These are phyloP conservation scores for Cynopterus brachyotis DNA, from an alignment of 2,113 vertebrate species.

Conservation along the genomic window DNA sequence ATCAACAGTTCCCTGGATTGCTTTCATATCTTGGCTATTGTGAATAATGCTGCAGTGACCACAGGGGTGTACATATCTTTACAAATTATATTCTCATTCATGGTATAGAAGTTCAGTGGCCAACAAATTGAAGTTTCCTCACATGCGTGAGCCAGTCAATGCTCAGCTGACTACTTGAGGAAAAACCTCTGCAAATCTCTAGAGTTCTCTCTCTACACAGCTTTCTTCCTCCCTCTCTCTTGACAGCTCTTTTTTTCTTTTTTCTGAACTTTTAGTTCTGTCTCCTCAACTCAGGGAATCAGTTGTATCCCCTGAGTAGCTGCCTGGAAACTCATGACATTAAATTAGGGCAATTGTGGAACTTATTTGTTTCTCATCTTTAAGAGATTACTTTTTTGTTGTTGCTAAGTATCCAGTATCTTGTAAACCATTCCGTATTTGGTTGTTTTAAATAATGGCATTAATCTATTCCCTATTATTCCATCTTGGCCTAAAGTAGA, in stretches of 20 bases:
- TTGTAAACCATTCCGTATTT: background rate
- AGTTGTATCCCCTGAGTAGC: background rate
- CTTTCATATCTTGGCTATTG: too few species aligned
- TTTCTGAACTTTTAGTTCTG: background rate
- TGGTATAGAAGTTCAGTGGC: background rate
- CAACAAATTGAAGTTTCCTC: background rate
- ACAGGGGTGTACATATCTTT: background rate
- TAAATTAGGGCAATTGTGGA: background rate
- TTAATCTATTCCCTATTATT: background rate
- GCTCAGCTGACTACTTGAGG: background rate
- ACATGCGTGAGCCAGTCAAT: background rate
- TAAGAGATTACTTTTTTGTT: background rate
- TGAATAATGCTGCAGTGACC: background rate
- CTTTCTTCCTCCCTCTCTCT: background rate
- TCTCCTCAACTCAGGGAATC: background rate
- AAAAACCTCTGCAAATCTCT: background rate
- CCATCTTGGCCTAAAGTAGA: background rate
- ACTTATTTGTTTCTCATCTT: background rate
- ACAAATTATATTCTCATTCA: background rate
- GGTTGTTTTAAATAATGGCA: background rate
- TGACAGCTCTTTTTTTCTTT: background rate
- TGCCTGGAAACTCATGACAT: background rate
- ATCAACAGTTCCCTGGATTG: background rate
- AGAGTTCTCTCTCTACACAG: background rate
- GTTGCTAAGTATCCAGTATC: background rate